phyloP scores from a whole-genome alignment of 92 coral and sea anemone species.

The Scolanthus callimorphus region DNA sequence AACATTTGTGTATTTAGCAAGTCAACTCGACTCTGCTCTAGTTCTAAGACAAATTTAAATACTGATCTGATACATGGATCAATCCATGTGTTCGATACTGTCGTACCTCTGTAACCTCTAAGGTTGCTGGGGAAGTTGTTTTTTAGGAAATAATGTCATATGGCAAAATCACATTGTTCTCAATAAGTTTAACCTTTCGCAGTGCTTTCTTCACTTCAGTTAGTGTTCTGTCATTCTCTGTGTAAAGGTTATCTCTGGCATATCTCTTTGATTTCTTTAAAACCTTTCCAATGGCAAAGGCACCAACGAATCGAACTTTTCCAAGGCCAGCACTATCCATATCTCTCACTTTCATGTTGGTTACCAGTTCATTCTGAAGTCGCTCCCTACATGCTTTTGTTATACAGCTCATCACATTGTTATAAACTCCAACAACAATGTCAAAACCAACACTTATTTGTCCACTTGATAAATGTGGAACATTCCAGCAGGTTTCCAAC shows the following conservation, averaged over 20 bases:
- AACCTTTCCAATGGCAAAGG: conserved; percentile 17
- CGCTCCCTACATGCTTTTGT: neutral
- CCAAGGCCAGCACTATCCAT: conserved; percentile 19
- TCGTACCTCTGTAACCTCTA: conserved; percentile 34
- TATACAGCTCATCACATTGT: neutral
- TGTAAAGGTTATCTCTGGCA: conserved; percentile 10
- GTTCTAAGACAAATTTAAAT: too few relatives aligned
- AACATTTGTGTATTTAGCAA: too few relatives aligned
- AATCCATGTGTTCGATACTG: too few relatives aligned
- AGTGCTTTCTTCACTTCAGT: neutral
- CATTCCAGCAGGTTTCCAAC: too few relatives aligned
- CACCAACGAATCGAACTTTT: conserved; percentile 28
- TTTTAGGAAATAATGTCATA: conserved; percentile 1
- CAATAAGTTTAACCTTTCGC: conserved; percentile 5
- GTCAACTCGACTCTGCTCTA: too few relatives aligned
- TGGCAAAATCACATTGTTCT: conserved; percentile 9
- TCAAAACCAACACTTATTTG: conserved; percentile 1
- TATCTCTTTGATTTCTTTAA: conserved; percentile 11
- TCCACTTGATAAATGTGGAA: neutral
- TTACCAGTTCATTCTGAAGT: conserved; percentile 7
- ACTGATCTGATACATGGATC: too few relatives aligned
- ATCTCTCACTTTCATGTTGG: neutral
- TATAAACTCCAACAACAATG: neutral
- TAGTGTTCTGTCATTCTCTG: neutral
- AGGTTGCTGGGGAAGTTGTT: conserved; percentile 8